Percentiles rank a stretch among this genome's conserved stretches.
These are phyloP conservation scores for Andrena trimmerana DNA, from an alignment of 2,888 invertebrate genomes.

Conservation along the genomic window DNA sequence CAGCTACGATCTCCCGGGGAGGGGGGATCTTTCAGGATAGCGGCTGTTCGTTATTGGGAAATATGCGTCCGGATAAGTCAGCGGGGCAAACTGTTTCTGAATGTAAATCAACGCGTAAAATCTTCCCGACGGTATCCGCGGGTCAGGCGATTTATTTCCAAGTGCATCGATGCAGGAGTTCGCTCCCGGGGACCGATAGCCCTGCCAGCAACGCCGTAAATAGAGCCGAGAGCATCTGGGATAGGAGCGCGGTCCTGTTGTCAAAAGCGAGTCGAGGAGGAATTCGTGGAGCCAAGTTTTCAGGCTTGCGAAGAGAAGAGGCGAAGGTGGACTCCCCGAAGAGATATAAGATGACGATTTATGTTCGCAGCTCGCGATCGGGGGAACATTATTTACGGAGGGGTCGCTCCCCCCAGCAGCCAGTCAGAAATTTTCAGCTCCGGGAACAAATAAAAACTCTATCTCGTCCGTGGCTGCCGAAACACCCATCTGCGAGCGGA, in stretches of 20 bases:
- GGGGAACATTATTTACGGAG: conserved; percentile 70
- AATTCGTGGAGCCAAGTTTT: conserved; percentile 15
- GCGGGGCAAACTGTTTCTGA: neutral
- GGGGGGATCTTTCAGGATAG: neutral
- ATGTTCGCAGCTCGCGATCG: conserved; percentile 70
- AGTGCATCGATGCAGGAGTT: conserved; percentile 33
- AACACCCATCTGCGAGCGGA: conserved; percentile 30
- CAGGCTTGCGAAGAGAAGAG: neutral
- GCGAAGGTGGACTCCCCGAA: conserved; percentile 63
- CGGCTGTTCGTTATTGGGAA: neutral
- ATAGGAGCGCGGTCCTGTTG: conserved; percentile 31
- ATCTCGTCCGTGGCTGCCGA: conserved; percentile 19
- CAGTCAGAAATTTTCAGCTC: conserved; percentile 54
- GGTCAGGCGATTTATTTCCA: conserved; percentile 30
- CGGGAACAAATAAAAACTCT: conserved; percentile 45
- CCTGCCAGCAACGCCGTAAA: conserved; percentile 47
- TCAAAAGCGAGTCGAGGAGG: conserved; percentile 52
- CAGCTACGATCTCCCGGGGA: neutral
- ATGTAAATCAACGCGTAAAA: conserved; percentile 31
- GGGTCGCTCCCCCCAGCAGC: conserved; percentile 1
- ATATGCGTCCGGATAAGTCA: neutral
- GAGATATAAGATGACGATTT: conserved; percentile 76
- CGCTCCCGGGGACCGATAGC: conserved; percentile 38
- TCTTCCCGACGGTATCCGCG: conserved; percentile 13
- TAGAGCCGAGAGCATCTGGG: conserved; percentile 16